phyloP scores from a whole-genome alignment of 2,888 invertebrate species.

The Ochlodes sylvanus region DNA sequence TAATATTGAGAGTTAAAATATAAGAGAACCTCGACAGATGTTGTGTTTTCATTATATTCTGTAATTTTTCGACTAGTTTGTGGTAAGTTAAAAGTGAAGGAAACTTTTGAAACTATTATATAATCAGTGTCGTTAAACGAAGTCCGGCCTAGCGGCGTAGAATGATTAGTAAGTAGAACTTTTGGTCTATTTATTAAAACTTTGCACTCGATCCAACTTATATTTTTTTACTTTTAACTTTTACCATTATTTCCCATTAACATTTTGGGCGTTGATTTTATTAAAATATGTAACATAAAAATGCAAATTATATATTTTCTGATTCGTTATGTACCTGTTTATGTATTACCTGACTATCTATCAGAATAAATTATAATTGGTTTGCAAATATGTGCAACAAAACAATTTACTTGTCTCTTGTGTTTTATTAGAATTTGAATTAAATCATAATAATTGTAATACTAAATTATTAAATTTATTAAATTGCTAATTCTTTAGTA shows the following conservation, averaged over 20 bases:
- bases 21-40: background rate
- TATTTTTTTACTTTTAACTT: background rate
- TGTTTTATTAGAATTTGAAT: no score
- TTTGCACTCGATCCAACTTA: background rate
- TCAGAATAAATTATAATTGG: no score
- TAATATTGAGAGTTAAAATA: constrained; percentile 7
- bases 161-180: constrained; percentile 77
- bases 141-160: constrained; percentile 61
- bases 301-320: background rate
- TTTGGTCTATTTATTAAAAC: constrained; percentile 32
- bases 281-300: background rate
- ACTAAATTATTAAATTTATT: no score
- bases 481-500: no score
- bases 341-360: no score
- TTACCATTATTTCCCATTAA: background rate
- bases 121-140: constrained; percentile 62
- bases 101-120: constrained; percentile 72
- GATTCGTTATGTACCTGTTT: no score
- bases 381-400: no score
- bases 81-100: constrained; percentile 40
- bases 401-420: no score
- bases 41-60: constrained; percentile 14
- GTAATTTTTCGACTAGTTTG: constrained; percentile 11
- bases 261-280: background rate
- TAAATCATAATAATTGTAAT: no score